Conservation (phyloP, 1,140 invertebrate species). For the Panagrolaimus sp. region DNA sequence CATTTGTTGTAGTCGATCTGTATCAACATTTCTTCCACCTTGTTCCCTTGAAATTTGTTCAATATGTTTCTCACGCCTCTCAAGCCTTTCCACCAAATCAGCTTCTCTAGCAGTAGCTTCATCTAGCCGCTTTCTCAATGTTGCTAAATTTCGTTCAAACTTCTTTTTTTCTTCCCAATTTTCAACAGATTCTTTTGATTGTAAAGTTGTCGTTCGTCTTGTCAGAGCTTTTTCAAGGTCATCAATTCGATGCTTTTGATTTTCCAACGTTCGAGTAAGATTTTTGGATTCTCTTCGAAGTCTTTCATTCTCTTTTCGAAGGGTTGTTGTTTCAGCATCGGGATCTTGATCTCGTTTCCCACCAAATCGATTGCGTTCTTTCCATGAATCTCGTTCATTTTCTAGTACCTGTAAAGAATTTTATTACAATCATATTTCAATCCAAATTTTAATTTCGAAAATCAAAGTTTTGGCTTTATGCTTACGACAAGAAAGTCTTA, state of each 20-base stretch:
- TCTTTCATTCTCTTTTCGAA: slow-evolving; percentile 28
- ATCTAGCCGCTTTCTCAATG: slow-evolving; percentile 15
- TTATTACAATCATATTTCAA: too few relatives aligned
- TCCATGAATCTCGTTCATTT: slow-evolving; percentile 20
- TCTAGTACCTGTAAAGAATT: slow-evolving; percentile 19
- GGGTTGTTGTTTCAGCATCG: background rate
- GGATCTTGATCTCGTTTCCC: slow-evolving; percentile 13
- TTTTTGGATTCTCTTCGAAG: slow-evolving; percentile 23
- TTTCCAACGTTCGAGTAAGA: slow-evolving; percentile 22
- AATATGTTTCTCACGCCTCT: slow-evolving; percentile 28
- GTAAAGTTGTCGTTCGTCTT: slow-evolving; percentile 6
- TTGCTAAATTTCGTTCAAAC: slow-evolving; percentile 4
- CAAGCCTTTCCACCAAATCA: slow-evolving; percentile 20
- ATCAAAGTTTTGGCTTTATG: too few relatives aligned
- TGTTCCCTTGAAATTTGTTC: slow-evolving; percentile 23
- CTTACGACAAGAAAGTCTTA: too few relatives aligned
- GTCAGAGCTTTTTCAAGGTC: slow-evolving; percentile 21
- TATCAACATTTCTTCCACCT: background rate
- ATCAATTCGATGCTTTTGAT: slow-evolving; percentile 23
- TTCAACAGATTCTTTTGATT: slow-evolving; percentile 20
- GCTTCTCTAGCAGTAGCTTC: slow-evolving; percentile 14
- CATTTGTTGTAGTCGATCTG: background rate
- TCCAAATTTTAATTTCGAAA: too few relatives aligned
- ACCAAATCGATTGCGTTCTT: slow-evolving; percentile 22
- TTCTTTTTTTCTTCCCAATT: slow-evolving; percentile 28